These are phyloP conservation scores for Clamator glandarius DNA, from an alignment of 2,797 vertebrate genomes.

Conservation along the genomic window DNA sequence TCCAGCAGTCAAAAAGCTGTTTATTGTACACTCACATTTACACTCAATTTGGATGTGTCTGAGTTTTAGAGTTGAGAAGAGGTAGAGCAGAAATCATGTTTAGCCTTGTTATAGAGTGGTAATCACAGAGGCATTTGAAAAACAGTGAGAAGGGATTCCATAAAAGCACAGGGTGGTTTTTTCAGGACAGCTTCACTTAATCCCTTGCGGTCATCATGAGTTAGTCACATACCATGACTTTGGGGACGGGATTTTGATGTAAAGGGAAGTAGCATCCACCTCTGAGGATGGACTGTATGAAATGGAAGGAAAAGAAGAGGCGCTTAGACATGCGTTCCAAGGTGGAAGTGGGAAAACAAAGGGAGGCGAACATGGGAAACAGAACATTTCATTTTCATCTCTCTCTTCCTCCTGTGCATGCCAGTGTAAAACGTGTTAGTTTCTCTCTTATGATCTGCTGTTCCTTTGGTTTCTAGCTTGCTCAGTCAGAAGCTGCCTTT, in stretches of 20 bases:
- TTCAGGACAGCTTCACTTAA: not conserved
- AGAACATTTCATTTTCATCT: not conserved
- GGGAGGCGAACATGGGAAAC: not conserved
- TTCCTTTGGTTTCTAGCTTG: too few species aligned
- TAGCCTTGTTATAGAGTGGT: not conserved
- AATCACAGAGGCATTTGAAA: not conserved
- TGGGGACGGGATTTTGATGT: not conserved
- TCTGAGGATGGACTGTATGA: not conserved
- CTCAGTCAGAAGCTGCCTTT: too few species aligned
- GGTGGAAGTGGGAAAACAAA: not conserved
- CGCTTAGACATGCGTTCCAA: not conserved
- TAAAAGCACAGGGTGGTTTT: not conserved
- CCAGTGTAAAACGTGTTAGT: not conserved
- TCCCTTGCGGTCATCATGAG: fast-evolving
- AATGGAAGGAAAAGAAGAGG: not conserved
- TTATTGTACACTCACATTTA: not conserved
- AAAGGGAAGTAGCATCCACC: not conserved
- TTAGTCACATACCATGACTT: not conserved
- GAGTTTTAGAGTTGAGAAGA: not conserved
- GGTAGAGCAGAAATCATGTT: not conserved
- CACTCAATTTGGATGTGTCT: not conserved
- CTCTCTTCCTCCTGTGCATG: not conserved
- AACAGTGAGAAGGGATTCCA: not conserved
- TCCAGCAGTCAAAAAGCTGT: not conserved
- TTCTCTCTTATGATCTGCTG: too few species aligned